A percentile compares a stretch with the other conserved stretches of the same genome.
Conservation (phyloP, 2,797 vertebrate species). For the Crocodylus rhombifer region DNA sequence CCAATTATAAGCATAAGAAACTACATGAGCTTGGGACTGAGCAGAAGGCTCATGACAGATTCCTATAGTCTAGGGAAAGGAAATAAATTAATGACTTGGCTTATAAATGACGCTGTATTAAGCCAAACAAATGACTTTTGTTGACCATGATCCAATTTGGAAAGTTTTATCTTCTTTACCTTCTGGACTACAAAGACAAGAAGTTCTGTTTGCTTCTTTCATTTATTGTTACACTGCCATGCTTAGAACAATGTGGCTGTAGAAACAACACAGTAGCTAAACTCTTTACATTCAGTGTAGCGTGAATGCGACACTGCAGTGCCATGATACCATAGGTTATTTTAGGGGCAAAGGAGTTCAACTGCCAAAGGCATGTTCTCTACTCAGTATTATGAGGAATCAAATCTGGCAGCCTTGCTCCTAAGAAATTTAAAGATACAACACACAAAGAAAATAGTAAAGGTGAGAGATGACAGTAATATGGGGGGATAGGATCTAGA, state of each 20-base stretch:
- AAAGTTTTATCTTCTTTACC: background rate
- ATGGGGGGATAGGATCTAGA: background rate
- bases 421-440: background rate
- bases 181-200: background rate
- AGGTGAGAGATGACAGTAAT: background rate
- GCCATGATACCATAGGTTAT: background rate
- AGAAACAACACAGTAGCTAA: background rate
- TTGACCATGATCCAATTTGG: background rate
- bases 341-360: background rate
- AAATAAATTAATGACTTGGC: background rate
- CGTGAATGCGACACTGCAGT: background rate
- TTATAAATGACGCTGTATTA: background rate
- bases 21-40: background rate
- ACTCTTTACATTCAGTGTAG: background rate
- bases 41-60: background rate
- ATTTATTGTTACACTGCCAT: background rate
- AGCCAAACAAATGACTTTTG: background rate
- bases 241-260: background rate
- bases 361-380: background rate
- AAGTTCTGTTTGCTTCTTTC: background rate
- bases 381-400: background rate
- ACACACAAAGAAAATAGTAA: background rate
- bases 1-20: background rate
- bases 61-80: background rate
- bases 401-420: fast-evolving